Evolutionary conservation across 2,797 vertebrate species (phyloP), one percentile per base, ranked within the genome.

Genomic region (Carapus acus): DNA sequence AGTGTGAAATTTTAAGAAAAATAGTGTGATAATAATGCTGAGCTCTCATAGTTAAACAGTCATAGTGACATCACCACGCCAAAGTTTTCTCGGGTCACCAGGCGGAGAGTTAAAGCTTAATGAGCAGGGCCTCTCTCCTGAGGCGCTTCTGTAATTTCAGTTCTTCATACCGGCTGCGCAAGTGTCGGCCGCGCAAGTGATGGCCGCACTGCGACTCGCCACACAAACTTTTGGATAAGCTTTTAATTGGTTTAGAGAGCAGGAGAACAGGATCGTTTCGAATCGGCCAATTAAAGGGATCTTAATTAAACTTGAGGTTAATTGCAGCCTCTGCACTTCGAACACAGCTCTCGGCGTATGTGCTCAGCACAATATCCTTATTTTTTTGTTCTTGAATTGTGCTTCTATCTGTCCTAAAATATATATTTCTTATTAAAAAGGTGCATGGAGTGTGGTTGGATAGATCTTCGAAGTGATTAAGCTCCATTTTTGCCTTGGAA

Each of bases 261-360:
- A n/a, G n/a, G n/a, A 59, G 76, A 82, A 67, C 59, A 60, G 83
- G 74, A 74, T 71, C 73, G 81, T 83, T 85, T 80, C 76, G 79
- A 83, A 80, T 80, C 73, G 73, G 72, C 63, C 78, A 71, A 66
- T 86, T 86, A 86, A 83, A 74, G 83, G 78, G 74, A 79, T 72
- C 82, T 83, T 83, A 83, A n/a, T n/a, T n/a, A n/a, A n/a, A n/a
- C n/a, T 64, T 49, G 57, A 63, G 61, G 47, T 71, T 78, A 79
- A 79, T 74, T 76, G 68, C 48, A 71, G 77, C 63, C 62, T 78
- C 68, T 81, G 59, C 43, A 22, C 65, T 71, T 61, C 75, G 33
- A 68, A 60, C 51, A 14, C 40, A 27, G 33, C 15, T 15, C 29
- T 41, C 15, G 40, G 36, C 49, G 38, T 36, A 31, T 39, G n/a